Base-by-base conservation (phyloP, 2,888 invertebrate genomes). In the Epinotia ramella region DNA sequence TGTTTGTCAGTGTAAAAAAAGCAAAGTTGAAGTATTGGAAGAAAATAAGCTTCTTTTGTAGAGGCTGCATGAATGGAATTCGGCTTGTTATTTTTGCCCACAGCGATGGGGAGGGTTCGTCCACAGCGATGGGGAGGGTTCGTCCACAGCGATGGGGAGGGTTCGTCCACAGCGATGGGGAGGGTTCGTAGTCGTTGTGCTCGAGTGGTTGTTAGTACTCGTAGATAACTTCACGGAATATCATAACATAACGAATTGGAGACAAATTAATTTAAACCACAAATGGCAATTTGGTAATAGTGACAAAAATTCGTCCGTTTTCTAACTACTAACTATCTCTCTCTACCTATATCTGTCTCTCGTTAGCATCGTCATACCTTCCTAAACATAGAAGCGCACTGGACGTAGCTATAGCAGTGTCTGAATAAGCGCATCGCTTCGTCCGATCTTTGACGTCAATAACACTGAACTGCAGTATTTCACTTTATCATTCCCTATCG, bases 1-100 rank as follows among this genome's bases (percentile, higher is more conserved):
- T 59, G 20, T 20, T 71, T 33, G 3, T 28, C 33, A 28, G 0
- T 59, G 72, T 12, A 57, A 13, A 72, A 44, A 20, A n/a, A 33
- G 18, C 13, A 13, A 20, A 57, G 1, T 33, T 13, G 44, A 24
- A 63, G 13, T 13, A n/a, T 53, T 62, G 60, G n/a, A 49, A 12
- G n/a, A 46, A 73, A 71, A 46, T 73, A 71, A 75, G 66, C 70
- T 60, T 60, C 75, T 75, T 59, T 75, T 24, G 20, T n/a, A 18
- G 49, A 70, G 69, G 70, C 59, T 40, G 59, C 24, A 20, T 62
- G 65, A 65, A 57, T 73, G 72, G 59, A n/a, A 49, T n/a, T 75
- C 59, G 64, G 69, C 70, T 75, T 71, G 75, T 75, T 75, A 75
- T 75, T 75, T 75, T 71, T 75, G 28, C 33, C 60, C 59, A 46